A percentile compares a stretch with the other conserved stretches of the same genome.
phyloP scores from a whole-genome alignment of 2,888 invertebrate genomes.

The Tridacna crocea region DNA sequence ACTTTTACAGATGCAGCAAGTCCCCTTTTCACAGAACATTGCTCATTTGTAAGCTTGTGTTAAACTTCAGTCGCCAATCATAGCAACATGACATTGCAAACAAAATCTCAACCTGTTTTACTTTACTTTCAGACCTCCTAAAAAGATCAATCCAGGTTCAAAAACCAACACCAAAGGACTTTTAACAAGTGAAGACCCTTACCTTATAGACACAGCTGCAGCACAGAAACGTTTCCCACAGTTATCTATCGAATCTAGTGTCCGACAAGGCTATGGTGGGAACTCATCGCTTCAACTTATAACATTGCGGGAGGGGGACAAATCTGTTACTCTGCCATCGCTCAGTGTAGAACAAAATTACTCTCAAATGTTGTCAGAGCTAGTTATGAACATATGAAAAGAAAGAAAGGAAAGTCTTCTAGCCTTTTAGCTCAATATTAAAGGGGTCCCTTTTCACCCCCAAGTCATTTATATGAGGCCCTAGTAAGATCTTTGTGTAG shows the following conservation, averaged over 20 bases:
- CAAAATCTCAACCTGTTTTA: no score
- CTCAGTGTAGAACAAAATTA: slow-evolving; percentile 85
- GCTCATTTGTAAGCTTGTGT: no score
- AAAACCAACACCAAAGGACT: slow-evolving; percentile 74
- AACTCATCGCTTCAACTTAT: slow-evolving; percentile 81
- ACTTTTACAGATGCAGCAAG: no score
- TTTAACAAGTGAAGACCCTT: slow-evolving; percentile 85
- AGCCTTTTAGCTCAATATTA: background rate
- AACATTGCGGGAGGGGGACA: slow-evolving; percentile 83
- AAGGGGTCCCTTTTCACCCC: background rate
- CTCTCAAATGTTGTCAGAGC: slow-evolving; percentile 85
- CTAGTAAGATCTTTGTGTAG: background rate
- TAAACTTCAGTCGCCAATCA: no score
- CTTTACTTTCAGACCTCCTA: slow-evolving; percentile 66
- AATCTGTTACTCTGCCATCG: slow-evolving; percentile 84
- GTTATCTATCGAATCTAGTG: slow-evolving; percentile 75
- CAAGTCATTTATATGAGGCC: background rate
- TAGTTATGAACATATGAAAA: slow-evolving; percentile 83
- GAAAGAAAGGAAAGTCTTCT: slow-evolving; percentile 1
- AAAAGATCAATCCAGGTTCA: slow-evolving; percentile 60
- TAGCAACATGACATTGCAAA: no score
- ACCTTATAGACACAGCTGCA: slow-evolving; percentile 82
- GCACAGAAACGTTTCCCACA: slow-evolving; percentile 84
- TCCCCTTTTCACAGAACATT: no score
- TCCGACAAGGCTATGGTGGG: slow-evolving; percentile 63